Conservation (phyloP, 2,888 invertebrate species). For the Troglohyphantes excavatus region DNA sequence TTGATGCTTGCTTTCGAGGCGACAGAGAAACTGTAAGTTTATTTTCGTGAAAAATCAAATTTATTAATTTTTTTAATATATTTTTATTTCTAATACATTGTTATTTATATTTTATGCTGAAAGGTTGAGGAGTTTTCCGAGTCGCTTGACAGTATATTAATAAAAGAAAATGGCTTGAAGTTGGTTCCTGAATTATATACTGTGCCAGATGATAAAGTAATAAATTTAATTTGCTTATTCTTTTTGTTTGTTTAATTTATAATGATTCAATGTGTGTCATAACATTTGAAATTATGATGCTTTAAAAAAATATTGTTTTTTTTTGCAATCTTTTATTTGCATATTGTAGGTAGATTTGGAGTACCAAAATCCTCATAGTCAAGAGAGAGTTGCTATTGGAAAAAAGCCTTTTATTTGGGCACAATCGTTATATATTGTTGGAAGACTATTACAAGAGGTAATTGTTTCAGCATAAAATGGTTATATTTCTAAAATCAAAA, state of each 20-base stretch:
- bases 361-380: constrained; percentile 94
- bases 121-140: constrained; percentile 83
- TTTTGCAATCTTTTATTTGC: neutral
- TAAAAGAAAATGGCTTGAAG: constrained; percentile 93
- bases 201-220: constrained; percentile 89
- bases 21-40: constrained; percentile 87
- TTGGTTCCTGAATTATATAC: constrained; percentile 96
- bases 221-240: neutral
- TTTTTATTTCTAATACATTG: constrained; percentile 29
- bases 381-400: constrained; percentile 92
- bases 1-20: constrained; percentile 96
- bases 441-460: constrained; percentile 95
- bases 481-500: too few relatives aligned
- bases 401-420: constrained; percentile 98
- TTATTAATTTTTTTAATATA: neutral
- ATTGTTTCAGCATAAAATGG: too few relatives aligned
- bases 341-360: constrained; percentile 88
- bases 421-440: constrained; percentile 97
- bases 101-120: constrained; percentile 39
- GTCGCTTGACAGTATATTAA: constrained; percentile 85
- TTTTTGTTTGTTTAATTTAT: neutral
- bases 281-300: neutral
- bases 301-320: neutral
- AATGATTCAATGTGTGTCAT: neutral
- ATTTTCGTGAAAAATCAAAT: neutral